phyloP scores from a whole-genome alignment of 1,140 invertebrate species.

The Uloborus diversus region DNA sequence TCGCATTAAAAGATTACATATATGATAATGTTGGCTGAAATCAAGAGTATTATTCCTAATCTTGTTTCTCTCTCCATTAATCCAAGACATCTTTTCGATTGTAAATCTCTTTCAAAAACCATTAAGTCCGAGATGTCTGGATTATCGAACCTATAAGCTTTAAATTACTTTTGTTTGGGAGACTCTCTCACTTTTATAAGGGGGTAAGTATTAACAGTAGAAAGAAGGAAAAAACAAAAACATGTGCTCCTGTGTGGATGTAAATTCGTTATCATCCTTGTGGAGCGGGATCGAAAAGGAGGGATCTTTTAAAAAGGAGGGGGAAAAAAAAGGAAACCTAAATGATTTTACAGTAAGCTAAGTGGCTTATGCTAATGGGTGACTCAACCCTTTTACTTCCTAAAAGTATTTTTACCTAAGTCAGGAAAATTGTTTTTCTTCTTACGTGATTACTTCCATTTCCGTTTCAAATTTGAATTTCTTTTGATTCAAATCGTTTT shows the following conservation, averaged over 20 bases:
- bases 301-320: neutral
- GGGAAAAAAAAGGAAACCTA: slow-evolving; percentile 1
- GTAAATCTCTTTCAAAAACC: slow-evolving; percentile 56
- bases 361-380: slow-evolving; percentile 40
- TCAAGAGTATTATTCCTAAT: slow-evolving; percentile 53
- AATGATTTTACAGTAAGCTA: slow-evolving; percentile 13
- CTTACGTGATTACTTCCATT: too few species aligned
- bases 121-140: slow-evolving; percentile 44
- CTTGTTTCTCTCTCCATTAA: slow-evolving; percentile 39
- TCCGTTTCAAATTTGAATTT: too few species aligned
- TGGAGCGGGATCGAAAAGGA: neutral
- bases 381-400: neutral
- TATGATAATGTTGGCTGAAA: slow-evolving; percentile 48
- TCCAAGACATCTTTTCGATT: slow-evolving; percentile 45
- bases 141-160: slow-evolving; percentile 53
- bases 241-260: slow-evolving; percentile 14
- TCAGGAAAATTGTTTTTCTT: too few species aligned
- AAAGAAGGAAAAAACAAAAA: slow-evolving; percentile 27
- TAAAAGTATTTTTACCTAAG: too few species aligned
- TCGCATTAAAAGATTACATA: slow-evolving; percentile 55
- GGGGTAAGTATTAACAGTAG: neutral
- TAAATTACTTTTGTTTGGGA: slow-evolving; percentile 52
- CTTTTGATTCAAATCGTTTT: too few species aligned
- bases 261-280: slow-evolving; percentile 40
- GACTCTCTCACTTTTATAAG: neutral